Evolutionary conservation across 2,888 invertebrate genomes (phyloP).

Genomic region (Prosapia bicincta): DNA sequence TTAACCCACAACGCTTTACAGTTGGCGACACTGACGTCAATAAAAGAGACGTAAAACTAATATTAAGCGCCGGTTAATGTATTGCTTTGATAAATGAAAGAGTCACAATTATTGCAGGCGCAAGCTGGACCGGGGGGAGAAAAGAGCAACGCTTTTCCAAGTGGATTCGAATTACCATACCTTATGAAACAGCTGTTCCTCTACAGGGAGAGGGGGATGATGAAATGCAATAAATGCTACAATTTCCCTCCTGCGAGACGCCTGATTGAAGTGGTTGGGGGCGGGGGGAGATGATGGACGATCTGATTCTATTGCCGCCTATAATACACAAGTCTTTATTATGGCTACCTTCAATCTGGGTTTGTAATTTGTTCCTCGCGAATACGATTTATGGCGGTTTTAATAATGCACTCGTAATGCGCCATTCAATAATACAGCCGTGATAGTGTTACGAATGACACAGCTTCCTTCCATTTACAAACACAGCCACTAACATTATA

Average conservation of each 20-base stretch:
- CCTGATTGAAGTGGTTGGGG: constrained; percentile 11
- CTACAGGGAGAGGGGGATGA: constrained; percentile 4
- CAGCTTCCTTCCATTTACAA: too few species aligned
- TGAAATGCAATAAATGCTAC: constrained; percentile 30
- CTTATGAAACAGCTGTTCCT: constrained; percentile 23
- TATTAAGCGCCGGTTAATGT: background rate
- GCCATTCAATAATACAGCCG: background rate
- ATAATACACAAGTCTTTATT: constrained; percentile 19
- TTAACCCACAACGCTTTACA: too few species aligned
- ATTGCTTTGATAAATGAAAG: background rate
- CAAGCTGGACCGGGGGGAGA: background rate
- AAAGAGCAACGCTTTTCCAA: background rate
- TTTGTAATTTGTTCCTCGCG: background rate
- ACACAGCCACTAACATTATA: too few species aligned
- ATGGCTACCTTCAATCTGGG: background rate
- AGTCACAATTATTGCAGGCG: background rate
- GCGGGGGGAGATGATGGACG: constrained; percentile 8
- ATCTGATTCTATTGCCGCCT: constrained; percentile 16
- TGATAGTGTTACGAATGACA: too few species aligned
- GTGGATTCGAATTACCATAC: constrained; percentile 2
- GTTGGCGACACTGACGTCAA: too few species aligned
- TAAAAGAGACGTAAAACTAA: background rate
- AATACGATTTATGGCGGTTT: background rate
- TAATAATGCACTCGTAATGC: background rate
- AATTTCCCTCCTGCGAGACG: constrained; percentile 11